Percentiles rank a stretch among this genome's conserved stretches.
Evolutionary conservation across 2,113 vertebrate genomes (phyloP).

Genomic region (Channa argus): DNA sequence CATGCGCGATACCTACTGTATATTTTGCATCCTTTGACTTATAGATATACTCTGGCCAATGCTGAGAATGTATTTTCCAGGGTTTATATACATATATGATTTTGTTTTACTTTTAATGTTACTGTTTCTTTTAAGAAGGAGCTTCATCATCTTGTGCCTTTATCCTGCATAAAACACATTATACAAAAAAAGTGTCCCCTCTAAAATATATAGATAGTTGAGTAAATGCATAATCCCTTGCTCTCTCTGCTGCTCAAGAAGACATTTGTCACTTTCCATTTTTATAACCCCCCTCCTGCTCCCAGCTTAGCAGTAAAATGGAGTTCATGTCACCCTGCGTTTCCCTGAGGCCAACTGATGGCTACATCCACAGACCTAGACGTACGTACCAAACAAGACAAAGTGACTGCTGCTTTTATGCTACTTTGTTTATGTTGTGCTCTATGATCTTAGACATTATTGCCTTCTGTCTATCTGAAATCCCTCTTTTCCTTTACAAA

Average conservation of each 20-base stretch:
- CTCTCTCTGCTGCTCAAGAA: conserved; percentile 52
- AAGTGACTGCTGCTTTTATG: conserved; percentile 81
- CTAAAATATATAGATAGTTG: conserved; percentile 5
- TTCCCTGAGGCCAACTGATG: conserved; percentile 63
- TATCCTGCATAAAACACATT: background rate
- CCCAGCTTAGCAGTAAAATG: conserved; percentile 42
- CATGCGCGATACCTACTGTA: conserved; percentile 3
- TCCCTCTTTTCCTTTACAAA: background rate
- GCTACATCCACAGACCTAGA: conserved; percentile 53
- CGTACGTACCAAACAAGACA: conserved; percentile 41
- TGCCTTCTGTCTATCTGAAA: conserved; percentile 55
- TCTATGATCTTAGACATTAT: conserved; percentile 26
- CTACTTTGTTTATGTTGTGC: conserved; percentile 62
- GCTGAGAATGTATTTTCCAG: background rate
- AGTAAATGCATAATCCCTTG: conserved; percentile 30
- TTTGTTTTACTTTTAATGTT: background rate
- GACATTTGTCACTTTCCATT: conserved; percentile 70
- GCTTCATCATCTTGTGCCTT: background rate
- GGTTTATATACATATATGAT: no score
- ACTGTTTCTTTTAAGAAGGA: background rate
- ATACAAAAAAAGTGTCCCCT: background rate
- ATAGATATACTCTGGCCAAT: conserved; percentile 1
- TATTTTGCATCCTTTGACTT: conserved; percentile 10
- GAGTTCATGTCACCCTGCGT: conserved; percentile 59
- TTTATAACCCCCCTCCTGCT: conserved; percentile 6